phyloP scores from a whole-genome alignment of 30 jellyfish, hydroid and myxozoan species.

The Chrysaora quinquecirrha region DNA sequence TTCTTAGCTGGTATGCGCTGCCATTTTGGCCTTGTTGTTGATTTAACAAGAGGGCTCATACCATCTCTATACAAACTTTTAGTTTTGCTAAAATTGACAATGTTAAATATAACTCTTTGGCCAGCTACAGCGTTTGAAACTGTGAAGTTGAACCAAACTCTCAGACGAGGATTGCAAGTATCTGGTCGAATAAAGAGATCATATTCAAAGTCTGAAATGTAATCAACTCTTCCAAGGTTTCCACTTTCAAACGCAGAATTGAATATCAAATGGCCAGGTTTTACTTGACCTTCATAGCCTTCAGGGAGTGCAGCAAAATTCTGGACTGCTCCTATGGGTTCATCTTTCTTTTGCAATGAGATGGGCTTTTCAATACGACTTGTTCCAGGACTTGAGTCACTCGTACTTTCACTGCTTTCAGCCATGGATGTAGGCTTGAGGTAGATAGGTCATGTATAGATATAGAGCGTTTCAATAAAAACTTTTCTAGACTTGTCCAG shows the following conservation, averaged over 20 bases:
- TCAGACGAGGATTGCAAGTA: slow-evolving; percentile 86
- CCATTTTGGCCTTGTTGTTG: slow-evolving; percentile 92
- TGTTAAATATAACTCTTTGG: slow-evolving; percentile 86
- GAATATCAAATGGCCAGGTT: slow-evolving; percentile 78
- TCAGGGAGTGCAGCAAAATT: slow-evolving; percentile 78
- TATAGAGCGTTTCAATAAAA: too few relatives aligned
- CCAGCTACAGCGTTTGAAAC: slow-evolving; percentile 75
- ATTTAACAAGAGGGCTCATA: slow-evolving; percentile 93
- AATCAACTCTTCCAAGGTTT: slow-evolving; percentile 90
- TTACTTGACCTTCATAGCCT: slow-evolving; percentile 56
- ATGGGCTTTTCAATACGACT: slow-evolving; percentile 32
- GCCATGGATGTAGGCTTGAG: too few relatives aligned
- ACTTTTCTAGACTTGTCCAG: too few relatives aligned
- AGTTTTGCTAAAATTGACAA: slow-evolving; percentile 90
- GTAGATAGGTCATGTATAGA: too few relatives aligned
- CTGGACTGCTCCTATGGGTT: slow-evolving; percentile 84
- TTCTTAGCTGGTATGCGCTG: slow-evolving; percentile 91
- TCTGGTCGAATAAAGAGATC: slow-evolving; percentile 94
- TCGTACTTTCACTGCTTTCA: slow-evolving; percentile 32
- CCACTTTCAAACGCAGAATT: slow-evolving; percentile 92
- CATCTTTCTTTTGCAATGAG: slow-evolving; percentile 56
- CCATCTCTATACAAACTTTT: slow-evolving; percentile 93
- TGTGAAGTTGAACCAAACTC: slow-evolving; percentile 96
- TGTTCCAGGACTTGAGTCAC: slow-evolving; percentile 47
- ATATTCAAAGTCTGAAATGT: slow-evolving; percentile 85